These are phyloP conservation scores for Andinoacara biseriatus DNA, from an alignment of 2,113 vertebrate genomes.

Conservation along the genomic window DNA sequence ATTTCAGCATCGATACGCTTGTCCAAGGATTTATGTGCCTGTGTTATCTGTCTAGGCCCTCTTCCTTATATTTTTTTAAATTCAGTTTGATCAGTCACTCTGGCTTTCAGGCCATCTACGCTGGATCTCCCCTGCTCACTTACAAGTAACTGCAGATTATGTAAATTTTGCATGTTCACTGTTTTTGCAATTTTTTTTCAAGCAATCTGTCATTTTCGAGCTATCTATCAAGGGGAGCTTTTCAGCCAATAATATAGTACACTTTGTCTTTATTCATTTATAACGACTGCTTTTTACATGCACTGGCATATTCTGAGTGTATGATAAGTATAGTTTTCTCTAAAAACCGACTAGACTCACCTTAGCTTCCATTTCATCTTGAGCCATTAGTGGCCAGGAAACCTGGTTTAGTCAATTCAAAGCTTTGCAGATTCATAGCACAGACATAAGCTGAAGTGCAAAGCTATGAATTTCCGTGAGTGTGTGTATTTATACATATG, in stretches of 20 bases:
- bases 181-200: background rate
- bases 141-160: background rate
- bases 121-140: background rate
- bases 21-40: background rate
- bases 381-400: constrained; percentile 60
- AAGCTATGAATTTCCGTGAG: constrained; percentile 25
- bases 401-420: constrained; percentile 65
- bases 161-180: background rate
- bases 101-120: no score
- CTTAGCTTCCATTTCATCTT: constrained; percentile 32
- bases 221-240: background rate
- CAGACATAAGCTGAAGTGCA: constrained; percentile 14
- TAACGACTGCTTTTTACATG: background rate
- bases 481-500: constrained; percentile 55
- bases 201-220: no score
- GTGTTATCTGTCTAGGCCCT: background rate
- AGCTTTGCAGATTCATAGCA: constrained; percentile 44
- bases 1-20: background rate
- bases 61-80: background rate
- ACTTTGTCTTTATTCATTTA: background rate
- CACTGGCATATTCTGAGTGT: constrained; percentile 3
- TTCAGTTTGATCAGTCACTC: background rate
- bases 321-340: constrained; percentile 52
- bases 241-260: background rate
- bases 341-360: constrained; percentile 36